Evolutionary conservation across 2,888 invertebrate genomes (phyloP).

Genomic region (Drosophila nigricruria): DNA sequence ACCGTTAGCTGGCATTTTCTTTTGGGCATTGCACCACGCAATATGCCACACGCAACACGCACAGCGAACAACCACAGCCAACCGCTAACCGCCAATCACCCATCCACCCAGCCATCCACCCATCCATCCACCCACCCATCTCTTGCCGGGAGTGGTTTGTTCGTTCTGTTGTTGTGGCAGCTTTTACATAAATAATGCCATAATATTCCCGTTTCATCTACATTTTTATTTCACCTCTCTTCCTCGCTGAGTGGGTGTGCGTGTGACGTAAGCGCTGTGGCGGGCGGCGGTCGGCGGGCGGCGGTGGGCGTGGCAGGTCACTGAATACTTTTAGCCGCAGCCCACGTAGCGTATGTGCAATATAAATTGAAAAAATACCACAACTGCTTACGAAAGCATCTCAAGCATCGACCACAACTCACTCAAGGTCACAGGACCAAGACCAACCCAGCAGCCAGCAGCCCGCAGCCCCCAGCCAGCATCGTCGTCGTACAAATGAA

Average conservation of each 20-base stretch:
- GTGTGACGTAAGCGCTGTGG: slow-evolving; percentile 16
- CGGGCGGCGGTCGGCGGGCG: not conserved
- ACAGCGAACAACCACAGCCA: not conserved
- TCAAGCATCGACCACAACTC: slow-evolving; percentile 12
- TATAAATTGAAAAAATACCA: slow-evolving; percentile 8
- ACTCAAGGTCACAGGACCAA: slow-evolving; percentile 47
- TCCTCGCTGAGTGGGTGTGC: not conserved
- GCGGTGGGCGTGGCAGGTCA: not conserved
- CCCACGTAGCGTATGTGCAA: slow-evolving; percentile 38
- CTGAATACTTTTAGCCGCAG: not conserved
- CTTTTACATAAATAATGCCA: slow-evolving; percentile 69
- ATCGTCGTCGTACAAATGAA: not conserved
- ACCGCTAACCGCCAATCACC: not conserved
- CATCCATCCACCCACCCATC: not conserved
- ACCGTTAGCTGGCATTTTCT: slow-evolving; percentile 51
- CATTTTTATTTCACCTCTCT: slow-evolving; percentile 17
- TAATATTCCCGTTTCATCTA: slow-evolving; percentile 61
- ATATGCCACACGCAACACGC: slow-evolving; percentile 15
- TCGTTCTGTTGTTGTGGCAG: slow-evolving; percentile 19
- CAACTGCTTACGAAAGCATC: slow-evolving; percentile 14
- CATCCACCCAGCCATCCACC: not conserved
- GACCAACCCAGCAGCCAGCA: not conserved
- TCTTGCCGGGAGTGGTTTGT: not conserved
- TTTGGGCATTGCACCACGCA: slow-evolving; percentile 36
- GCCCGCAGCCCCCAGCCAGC: too few relatives aligned